A percentile compares a stretch with the other conserved stretches of the same genome.
Conservation (phyloP, 2,113 vertebrate genomes). For the Podiceps cristatus region DNA sequence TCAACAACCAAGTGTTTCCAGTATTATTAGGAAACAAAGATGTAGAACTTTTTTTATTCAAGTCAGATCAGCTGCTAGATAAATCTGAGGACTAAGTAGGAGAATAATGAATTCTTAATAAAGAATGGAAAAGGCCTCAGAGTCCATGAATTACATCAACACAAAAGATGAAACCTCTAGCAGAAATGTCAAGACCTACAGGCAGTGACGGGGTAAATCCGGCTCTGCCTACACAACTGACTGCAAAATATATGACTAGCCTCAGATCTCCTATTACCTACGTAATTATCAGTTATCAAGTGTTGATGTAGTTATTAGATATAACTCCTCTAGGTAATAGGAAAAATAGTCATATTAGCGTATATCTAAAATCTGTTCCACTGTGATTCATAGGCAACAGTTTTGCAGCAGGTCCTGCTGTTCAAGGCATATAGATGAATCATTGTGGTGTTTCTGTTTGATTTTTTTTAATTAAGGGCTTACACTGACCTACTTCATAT, state of each 20-base stretch:
- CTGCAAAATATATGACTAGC: neutral
- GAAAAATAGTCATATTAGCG: neutral
- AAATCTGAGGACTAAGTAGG: neutral
- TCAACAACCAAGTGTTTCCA: neutral
- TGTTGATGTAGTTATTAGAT: neutral
- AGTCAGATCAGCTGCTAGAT: neutral
- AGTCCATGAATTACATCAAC: neutral
- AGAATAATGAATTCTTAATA: neutral
- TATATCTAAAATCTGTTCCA: neutral
- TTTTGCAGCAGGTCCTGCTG: neutral
- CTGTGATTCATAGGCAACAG: neutral
- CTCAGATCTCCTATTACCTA: neutral
- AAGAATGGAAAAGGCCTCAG: neutral
- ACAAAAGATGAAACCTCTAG: neutral
- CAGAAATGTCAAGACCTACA: neutral
- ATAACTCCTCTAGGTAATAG: neutral
- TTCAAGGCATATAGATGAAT: neutral
- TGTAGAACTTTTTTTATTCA: neutral
- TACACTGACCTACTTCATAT: neutral
- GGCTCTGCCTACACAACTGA: neutral
- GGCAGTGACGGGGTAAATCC: neutral
- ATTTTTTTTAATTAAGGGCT: neutral
- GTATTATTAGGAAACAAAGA: neutral
- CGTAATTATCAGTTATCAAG: neutral
- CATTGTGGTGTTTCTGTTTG: neutral